These are phyloP conservation scores for Oncorhynchus mykiss DNA, from an alignment of 2,113 vertebrate species.

Conservation along the genomic window DNA sequence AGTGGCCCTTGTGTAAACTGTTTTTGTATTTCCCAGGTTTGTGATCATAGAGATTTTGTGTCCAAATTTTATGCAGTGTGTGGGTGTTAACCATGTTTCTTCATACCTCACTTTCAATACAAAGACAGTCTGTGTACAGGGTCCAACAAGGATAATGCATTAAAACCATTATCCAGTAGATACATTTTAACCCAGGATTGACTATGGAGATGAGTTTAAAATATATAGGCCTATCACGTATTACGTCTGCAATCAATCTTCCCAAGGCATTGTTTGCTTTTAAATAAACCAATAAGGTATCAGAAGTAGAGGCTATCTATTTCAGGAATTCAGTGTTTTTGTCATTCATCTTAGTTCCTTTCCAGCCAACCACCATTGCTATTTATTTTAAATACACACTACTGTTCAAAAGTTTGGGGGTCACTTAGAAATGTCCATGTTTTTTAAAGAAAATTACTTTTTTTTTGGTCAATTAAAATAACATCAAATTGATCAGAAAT, in stretches of 20 bases:
- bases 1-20: not conserved
- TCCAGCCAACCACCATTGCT: not conserved
- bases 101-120: no score
- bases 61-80: not conserved
- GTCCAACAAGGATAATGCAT: no score
- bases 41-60: not conserved
- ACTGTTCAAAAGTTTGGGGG: no score
- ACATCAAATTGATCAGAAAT: no score
- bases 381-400: no score
- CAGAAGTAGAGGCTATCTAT: not conserved
- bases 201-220: slow-evolving; percentile 9
- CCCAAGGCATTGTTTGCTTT: not conserved
- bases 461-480: no score
- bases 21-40: not conserved
- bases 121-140: no score
- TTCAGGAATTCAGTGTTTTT: not conserved
- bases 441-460: no score
- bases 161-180: no score
- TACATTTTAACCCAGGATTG: no score
- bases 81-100: not conserved
- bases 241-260: not conserved
- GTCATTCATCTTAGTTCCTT: not conserved
- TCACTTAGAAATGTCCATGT: no score
- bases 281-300: not conserved
- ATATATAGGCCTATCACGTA: no score